A percentile compares a stretch with the other conserved stretches of the same genome.
phyloP scores from a whole-genome alignment of 2,888 invertebrate species.

The Napeogenes sylphis region DNA sequence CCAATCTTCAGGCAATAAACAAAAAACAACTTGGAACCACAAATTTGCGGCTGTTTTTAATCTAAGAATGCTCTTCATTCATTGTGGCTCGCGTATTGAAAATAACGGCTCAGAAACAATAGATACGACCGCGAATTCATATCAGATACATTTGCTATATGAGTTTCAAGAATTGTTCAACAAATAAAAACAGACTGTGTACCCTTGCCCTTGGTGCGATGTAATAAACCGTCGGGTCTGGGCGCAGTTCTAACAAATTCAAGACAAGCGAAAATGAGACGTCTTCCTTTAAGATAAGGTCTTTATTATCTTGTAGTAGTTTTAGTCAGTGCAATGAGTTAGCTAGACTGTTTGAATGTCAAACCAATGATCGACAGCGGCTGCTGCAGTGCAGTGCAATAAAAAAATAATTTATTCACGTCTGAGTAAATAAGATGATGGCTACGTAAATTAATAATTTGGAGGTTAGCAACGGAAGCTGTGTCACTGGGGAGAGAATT shows the following conservation, averaged over 20 bases:
- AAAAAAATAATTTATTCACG: constrained; percentile 75
- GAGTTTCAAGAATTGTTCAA: constrained; percentile 54
- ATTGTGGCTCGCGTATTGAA: constrained; percentile 42
- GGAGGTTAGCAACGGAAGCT: constrained; percentile 38
- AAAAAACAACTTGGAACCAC: constrained; percentile 21
- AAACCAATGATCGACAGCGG: constrained; percentile 73
- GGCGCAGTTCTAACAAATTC: constrained; percentile 13
- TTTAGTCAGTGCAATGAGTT: constrained; percentile 63
- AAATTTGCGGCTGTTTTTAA: constrained; percentile 47
- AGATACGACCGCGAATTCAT: constrained; percentile 47
- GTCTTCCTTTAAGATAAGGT: constrained; percentile 11
- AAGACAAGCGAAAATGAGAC: constrained; percentile 2
- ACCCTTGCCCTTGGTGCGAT: constrained; percentile 72
- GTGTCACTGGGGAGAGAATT: constrained; percentile 29
- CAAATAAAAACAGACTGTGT: constrained; percentile 54
- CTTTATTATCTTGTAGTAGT: constrained; percentile 35
- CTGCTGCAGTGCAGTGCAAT: constrained; percentile 64
- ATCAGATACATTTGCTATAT: constrained; percentile 34
- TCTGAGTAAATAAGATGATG: constrained; percentile 70
- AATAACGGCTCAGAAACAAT: constrained; percentile 49
- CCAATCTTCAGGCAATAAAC: constrained; percentile 8
- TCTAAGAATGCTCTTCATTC: constrained; percentile 42
- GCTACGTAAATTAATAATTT: constrained; percentile 51
- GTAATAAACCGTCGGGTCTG: constrained; percentile 46
- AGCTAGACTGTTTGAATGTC: constrained; percentile 76